Evolutionary conservation across 2,113 vertebrate species (phyloP), one percentile per base, ranked within the genome.

Genomic region (Thymallus thymallus): DNA sequence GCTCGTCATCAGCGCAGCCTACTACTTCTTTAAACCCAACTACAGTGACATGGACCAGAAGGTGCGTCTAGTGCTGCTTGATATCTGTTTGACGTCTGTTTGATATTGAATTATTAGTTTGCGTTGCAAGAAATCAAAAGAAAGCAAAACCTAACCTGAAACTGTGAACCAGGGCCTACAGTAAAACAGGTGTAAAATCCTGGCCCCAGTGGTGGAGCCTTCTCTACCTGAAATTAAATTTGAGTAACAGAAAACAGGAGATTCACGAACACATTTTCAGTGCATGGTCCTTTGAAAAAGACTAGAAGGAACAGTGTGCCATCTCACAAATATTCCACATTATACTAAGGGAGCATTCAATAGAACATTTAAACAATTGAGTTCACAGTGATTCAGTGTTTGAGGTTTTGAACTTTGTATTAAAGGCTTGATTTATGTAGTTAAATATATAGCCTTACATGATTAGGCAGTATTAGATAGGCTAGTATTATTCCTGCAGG

Each of bases 1-100:
- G 75, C 70, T 79, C 74, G 72, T 68, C 71, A 74, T 14, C 62
- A 41, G 35, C 2, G 9, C 56, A 63, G 69, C 29, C 82, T 55
- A 51, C 61, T 63, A 41, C 68, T 41, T 68, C 72, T 80, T 80
- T 74, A 71, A 55, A 75, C 65, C 56, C 60, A 18, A 32, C 48
- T 41, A 48, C 69, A 46, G 62, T 64, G 62, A 26, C n/a, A 16
- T 14, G 13, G 26, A 16, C 23, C 26, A 29, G 26, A 24, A 29
- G 62, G 5, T 16, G 62, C 4, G 26, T 24, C 23, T 24, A 4
- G 62, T 41, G 35, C 35, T 41, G 35, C 35, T 41, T 41, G 35
- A 41, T 2, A 41, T 41, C 35, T 41, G 35, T 41, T 35, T 35
- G 32, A 35, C 32, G 35, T 41, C 23, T 64, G 13, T 10, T 29